These are phyloP conservation scores for Dinomys branickii DNA, from an alignment of 2,113 vertebrate genomes.

Conservation along the genomic window DNA sequence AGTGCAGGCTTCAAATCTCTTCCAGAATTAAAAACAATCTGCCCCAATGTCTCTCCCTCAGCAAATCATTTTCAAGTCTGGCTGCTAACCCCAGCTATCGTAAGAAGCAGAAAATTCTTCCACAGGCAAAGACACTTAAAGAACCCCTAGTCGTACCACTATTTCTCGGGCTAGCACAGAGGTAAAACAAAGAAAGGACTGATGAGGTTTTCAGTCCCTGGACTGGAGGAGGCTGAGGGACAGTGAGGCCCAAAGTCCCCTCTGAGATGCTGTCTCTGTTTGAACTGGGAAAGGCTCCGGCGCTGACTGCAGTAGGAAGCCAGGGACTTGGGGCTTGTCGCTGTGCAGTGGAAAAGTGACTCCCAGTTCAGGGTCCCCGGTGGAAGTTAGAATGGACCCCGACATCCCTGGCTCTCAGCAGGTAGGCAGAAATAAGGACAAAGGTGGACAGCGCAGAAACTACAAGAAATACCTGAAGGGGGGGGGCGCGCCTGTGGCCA, in stretches of 20 bases:
- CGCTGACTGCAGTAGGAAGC: neutral
- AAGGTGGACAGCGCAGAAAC: neutral
- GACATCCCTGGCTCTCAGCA: neutral
- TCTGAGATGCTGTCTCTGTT: neutral
- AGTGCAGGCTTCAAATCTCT: neutral
- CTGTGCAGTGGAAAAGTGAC: neutral
- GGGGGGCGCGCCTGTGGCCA: fast-evolving
- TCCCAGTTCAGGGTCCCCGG: neutral
- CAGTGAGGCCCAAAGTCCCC: neutral
- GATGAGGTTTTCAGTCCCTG: neutral
- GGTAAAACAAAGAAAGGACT: neutral
- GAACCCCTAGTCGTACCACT: neutral
- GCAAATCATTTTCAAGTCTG: slow-evolving; percentile 7
- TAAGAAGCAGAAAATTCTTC: neutral
- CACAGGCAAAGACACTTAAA: neutral
- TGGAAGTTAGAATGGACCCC: neutral
- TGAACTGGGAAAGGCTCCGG: neutral
- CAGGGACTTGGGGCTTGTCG: neutral
- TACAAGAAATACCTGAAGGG: neutral
- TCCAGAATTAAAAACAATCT: neutral
- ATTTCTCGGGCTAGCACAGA: neutral
- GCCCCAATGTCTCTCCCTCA: neutral
- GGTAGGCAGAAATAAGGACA: neutral
- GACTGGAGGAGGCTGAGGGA: neutral
- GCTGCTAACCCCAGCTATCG: neutral